phyloP scores from a whole-genome alignment of 2,113 vertebrate species.

The Callospermophilus lateralis region DNA sequence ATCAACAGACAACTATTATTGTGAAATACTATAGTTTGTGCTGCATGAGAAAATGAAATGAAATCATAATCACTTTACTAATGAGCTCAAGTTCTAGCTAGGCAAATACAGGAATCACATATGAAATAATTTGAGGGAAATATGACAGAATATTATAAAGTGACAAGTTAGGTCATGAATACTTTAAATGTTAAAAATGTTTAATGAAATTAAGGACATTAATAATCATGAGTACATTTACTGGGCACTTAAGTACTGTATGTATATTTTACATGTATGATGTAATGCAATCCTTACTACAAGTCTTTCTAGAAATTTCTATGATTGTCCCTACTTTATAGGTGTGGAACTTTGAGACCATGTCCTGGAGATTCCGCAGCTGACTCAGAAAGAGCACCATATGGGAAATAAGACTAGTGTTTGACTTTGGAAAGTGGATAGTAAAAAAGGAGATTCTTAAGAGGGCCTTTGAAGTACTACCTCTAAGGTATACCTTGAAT shows the following conservation, averaged over 20 bases:
- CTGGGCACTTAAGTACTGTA: neutral
- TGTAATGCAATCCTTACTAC: neutral
- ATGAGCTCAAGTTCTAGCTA: neutral
- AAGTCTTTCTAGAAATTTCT: neutral
- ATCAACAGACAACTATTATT: neutral
- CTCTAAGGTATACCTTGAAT: neutral
- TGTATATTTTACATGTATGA: neutral
- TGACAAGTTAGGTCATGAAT: neutral
- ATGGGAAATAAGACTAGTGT: neutral
- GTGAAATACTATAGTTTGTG: neutral
- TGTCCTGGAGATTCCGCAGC: neutral
- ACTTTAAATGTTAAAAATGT: neutral
- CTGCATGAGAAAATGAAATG: neutral
- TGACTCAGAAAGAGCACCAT: neutral
- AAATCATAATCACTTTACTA: neutral
- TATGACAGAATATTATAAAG: neutral
- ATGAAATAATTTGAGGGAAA: slow-evolving; percentile 20
- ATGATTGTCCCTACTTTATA: neutral
- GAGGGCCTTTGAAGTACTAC: neutral
- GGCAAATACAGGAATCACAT: neutral
- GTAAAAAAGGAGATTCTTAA: neutral
- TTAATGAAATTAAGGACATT: neutral
- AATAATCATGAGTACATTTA: neutral
- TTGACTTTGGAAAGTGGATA: slow-evolving; percentile 42
- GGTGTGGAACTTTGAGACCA: neutral